A percentile compares a stretch with the other conserved stretches of the same genome.
phyloP scores from a whole-genome alignment of 2,113 vertebrate genomes.

The Chaetops frenatus region DNA sequence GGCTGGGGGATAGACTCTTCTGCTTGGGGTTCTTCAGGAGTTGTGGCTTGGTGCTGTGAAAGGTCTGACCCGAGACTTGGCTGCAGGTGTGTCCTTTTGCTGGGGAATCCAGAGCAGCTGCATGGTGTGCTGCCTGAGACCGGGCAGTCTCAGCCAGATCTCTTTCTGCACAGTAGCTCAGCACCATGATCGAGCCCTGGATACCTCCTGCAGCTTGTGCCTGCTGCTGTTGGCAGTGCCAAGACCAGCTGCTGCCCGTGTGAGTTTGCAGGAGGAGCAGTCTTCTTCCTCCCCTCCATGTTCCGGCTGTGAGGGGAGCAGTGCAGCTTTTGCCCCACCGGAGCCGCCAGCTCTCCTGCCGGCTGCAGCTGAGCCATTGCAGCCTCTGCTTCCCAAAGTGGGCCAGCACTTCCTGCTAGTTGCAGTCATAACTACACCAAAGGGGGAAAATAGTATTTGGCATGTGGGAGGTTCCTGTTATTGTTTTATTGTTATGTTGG shows the following conservation, averaged over 20 bases:
- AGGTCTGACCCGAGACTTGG: neutral
- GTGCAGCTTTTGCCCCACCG: fast-evolving
- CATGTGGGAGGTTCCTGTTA: neutral
- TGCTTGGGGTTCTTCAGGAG: neutral
- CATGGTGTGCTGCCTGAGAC: neutral
- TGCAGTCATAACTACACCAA: neutral
- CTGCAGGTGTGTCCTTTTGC: too few relatives aligned
- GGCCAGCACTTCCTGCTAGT: neutral
- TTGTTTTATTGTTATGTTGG: neutral
- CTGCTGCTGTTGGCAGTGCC: neutral
- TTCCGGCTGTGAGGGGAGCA: neutral
- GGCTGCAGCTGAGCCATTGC: neutral
- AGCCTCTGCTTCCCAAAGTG: neutral
- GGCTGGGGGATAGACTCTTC: too few relatives aligned
- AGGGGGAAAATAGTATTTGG: neutral
- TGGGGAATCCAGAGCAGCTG: neutral
- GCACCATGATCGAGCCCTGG: neutral
- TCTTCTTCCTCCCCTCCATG: neutral
- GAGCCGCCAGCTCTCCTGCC: neutral
- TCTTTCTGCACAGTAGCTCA: neutral
- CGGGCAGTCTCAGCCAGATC: neutral
- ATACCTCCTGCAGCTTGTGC: neutral
- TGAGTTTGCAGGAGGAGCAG: neutral
- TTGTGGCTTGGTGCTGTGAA: neutral
- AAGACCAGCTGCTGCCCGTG: neutral